phyloP scores from a whole-genome alignment of 2,888 invertebrate genomes.

The Rotaria macrura region DNA sequence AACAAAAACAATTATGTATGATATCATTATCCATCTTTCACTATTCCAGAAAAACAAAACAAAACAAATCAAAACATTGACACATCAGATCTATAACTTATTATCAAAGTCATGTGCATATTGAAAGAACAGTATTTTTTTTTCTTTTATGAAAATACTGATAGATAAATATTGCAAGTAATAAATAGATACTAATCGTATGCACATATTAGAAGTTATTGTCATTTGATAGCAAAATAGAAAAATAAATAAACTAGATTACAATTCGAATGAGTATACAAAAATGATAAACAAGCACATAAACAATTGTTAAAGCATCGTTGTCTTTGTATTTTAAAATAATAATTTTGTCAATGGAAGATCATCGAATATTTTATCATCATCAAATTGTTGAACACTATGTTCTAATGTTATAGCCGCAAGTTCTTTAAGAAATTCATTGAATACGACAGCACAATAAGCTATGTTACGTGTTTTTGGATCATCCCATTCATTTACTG shows the following conservation, averaged over 20 bases:
- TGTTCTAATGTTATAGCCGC: constrained; percentile 89
- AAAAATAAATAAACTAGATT: no score
- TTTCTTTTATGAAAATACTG: background rate
- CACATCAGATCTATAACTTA: no score
- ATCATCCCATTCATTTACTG: constrained; percentile 33
- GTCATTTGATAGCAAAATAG: background rate
- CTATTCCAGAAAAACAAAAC: no score
- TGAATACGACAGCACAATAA: constrained; percentile 73
- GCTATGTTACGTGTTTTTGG: constrained; percentile 53
- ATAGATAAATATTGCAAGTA: background rate
- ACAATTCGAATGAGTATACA: no score
- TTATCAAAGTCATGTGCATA: no score
- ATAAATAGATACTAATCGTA: background rate
- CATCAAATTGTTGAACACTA: constrained; percentile 51
- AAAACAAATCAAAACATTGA: no score
- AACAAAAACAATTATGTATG: background rate
- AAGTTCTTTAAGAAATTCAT: constrained; percentile 88
- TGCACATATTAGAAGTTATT: background rate
- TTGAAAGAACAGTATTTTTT: no score
- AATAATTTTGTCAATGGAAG: background rate
- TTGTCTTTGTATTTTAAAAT: background rate
- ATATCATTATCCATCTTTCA: background rate
- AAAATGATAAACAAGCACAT: no score
- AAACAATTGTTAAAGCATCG: no score
- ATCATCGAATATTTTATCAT: background rate